Base-by-base conservation (phyloP, 2,888 invertebrate genomes). In the Resseliella maxima region DNA sequence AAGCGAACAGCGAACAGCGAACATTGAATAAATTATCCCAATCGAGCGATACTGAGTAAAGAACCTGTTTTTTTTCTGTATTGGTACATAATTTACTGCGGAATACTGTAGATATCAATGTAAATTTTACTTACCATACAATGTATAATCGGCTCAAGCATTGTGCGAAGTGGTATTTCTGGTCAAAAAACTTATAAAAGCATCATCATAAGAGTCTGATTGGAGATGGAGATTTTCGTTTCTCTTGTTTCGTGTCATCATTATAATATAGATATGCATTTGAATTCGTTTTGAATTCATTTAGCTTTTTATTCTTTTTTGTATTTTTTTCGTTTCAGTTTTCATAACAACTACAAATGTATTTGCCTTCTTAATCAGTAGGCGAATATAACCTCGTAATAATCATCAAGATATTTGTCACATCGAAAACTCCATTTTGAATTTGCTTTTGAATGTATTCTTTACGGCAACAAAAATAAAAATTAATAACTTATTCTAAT, bases 121-220 rank as follows among this genome's bases (percentile, higher is more conserved):
- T 31, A 72, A 27, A 31, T 35, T 35, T 72, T 35, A 72, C 72
- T 35, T n/a, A 31, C n/a, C n/a, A 12, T 36, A 83, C 83, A 83
- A 83, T 83, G 38, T 83, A 83, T 83, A 83, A 83, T 83, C 38
- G 83, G 38, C 38, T 83, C 83, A 38, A n/a, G 24, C 38, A 72
- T 72, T 36, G 38, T 83, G 38, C 24, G 83, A 83, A 38, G 83
- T 83, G 83, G 72, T 35, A 72, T 72, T 72, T 72, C 72, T 72
- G 72, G 83, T 83, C 83, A 83, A 83, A 83, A 83, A 83, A 83
- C 83, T 83, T 83, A 83, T 83, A 38, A 83, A 83, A 83, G 38
- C 83, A 83, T 38, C 83, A 83, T 36, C 83, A n/a, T 38, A 27
- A 72, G 59, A 24, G 59, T 59, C 59, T 59, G 59, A 24, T 24